Conservation (phyloP, 2,888 invertebrate genomes). For the Noctua comes region DNA sequence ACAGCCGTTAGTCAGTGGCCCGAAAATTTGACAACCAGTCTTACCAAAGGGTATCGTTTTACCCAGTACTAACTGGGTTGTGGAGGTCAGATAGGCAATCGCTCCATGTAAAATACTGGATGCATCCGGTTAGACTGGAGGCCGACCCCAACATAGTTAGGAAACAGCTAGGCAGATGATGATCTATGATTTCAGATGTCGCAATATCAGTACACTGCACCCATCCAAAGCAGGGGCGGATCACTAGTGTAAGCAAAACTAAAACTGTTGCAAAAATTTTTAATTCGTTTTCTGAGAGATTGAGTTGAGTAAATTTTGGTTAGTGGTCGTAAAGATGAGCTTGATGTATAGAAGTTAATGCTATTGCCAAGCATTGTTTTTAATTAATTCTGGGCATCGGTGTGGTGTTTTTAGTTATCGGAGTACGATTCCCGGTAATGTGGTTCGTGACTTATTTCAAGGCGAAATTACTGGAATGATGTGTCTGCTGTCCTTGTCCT, state of each 20-base stretch:
- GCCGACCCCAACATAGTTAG: too few species aligned
- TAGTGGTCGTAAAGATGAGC: slow-evolving; percentile 24
- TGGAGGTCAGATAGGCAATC: too few species aligned
- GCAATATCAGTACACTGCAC: not conserved
- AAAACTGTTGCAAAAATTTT: slow-evolving; percentile 27
- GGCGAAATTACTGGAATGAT: slow-evolving; percentile 15
- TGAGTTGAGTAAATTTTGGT: slow-evolving; percentile 18
- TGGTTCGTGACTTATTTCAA: slow-evolving; percentile 13
- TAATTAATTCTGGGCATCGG: slow-evolving; percentile 40
- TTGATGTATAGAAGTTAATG: slow-evolving; percentile 19
- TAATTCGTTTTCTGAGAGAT: slow-evolving; percentile 29
- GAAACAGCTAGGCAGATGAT: too few species aligned
- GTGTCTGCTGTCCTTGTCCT: slow-evolving; percentile 6
- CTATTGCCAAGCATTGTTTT: not conserved
- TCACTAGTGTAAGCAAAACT: not conserved
- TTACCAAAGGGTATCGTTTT: too few species aligned
- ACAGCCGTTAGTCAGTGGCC: too few species aligned
- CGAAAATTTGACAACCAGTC: too few species aligned
- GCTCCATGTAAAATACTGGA: too few species aligned
- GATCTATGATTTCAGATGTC: not conserved
- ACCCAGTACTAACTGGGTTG: too few species aligned
- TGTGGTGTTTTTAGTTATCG: slow-evolving; percentile 8
- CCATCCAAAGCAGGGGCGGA: not conserved
- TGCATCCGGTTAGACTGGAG: not conserved
- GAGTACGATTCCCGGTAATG: slow-evolving; percentile 18